Evolutionary conservation across 2,888 invertebrate genomes (phyloP).

Genomic region (Salticus scenicus): DNA sequence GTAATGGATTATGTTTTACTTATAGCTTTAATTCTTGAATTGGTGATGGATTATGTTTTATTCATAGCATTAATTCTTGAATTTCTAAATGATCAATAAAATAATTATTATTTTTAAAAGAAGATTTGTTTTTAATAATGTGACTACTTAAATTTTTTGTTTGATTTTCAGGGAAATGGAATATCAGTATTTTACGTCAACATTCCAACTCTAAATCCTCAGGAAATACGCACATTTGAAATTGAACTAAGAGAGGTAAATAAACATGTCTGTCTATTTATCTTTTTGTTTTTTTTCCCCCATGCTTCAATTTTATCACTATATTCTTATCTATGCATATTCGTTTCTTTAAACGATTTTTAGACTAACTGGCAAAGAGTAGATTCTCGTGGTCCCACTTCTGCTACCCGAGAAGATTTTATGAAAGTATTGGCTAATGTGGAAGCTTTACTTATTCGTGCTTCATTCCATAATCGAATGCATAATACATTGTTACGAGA

Average conservation of each 20-base stretch:
- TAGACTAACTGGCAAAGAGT: slow-evolving; percentile 74
- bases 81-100: too few species aligned
- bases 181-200: slow-evolving; percentile 86
- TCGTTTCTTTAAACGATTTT: not conserved
- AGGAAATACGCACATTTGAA: slow-evolving; percentile 74
- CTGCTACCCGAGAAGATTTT: slow-evolving; percentile 85
- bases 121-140: not conserved
- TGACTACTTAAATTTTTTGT: too few species aligned
- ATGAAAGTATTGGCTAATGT: slow-evolving; percentile 89
- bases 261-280: too few species aligned
- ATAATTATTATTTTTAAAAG: too few species aligned
- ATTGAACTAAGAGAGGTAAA: slow-evolving; percentile 79
- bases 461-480: slow-evolving; percentile 82
- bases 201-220: slow-evolving; percentile 79
- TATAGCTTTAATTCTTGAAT: too few species aligned
- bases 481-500: slow-evolving; percentile 84
- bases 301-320: not conserved
- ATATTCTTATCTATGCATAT: too few species aligned
- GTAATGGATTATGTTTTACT: too few species aligned
- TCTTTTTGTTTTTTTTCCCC: too few species aligned
- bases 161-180: slow-evolving; percentile 79
- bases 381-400: slow-evolving; percentile 70
- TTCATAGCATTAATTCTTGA: too few species aligned
- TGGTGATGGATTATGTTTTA: too few species aligned
- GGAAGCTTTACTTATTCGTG: slow-evolving; percentile 87